Percentiles rank a stretch among this genome's conserved stretches.
Evolutionary conservation across 2,113 vertebrate genomes (phyloP).

Genomic region (Zosterops lateralis): DNA sequence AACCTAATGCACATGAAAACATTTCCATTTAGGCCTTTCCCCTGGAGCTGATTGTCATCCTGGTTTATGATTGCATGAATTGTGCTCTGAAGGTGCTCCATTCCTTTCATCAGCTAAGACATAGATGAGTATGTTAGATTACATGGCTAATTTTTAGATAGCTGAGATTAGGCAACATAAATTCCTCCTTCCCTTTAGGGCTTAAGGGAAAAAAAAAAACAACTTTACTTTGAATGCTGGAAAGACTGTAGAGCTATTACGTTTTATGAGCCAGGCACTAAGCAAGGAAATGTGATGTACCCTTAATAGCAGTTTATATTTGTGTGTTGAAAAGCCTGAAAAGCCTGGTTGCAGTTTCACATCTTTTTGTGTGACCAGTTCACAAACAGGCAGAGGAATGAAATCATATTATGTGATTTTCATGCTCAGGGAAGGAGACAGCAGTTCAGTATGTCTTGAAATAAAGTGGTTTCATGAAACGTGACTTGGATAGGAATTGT

Average conservation of each 20-base stretch:
- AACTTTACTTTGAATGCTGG: background rate
- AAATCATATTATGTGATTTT: background rate
- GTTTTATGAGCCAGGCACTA: background rate
- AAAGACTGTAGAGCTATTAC: background rate
- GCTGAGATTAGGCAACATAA: background rate
- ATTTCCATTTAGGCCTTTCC: background rate
- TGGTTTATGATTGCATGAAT: background rate
- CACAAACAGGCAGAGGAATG: background rate
- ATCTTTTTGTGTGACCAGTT: background rate
- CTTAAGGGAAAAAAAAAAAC: background rate
- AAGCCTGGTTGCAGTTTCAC: background rate
- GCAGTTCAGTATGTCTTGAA: background rate
- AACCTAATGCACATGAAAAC: background rate
- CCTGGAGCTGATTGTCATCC: background rate
- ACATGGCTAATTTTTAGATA: conserved; percentile 10
- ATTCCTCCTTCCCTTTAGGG: background rate
- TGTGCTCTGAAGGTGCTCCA: background rate
- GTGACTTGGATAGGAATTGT: background rate
- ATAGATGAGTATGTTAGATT: background rate
- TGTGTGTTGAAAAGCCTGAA: conserved; percentile 14
- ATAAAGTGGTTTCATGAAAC: background rate
- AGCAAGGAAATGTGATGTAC: background rate
- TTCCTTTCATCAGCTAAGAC: background rate
- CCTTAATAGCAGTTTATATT: conserved; percentile 27
- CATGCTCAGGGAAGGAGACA: background rate